phyloP scores from a whole-genome alignment of 2,888 invertebrate genomes.

The Osedax frankpressi region DNA sequence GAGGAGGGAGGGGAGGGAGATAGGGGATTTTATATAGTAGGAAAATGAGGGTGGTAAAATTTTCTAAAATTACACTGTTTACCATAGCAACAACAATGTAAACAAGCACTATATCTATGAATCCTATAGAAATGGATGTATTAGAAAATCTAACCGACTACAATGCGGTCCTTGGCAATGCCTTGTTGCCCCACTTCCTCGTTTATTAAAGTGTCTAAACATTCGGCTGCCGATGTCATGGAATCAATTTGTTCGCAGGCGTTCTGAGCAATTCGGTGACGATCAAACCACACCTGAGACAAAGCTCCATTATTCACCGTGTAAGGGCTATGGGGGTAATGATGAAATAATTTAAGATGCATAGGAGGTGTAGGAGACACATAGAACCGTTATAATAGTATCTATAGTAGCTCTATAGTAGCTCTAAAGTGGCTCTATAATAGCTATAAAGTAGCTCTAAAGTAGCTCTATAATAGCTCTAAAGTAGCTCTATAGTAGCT shows the following conservation, averaged over 20 bases:
- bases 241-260: neutral
- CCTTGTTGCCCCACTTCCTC: neutral
- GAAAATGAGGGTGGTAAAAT: too few species aligned
- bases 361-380: too few species aligned
- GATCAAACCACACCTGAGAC: slow-evolving; percentile 22
- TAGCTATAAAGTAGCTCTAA: neutral
- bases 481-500: too few species aligned
- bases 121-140: too few species aligned
- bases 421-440: neutral
- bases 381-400: neutral
- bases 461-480: too few species aligned
- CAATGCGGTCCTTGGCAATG: neutral
- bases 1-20: neutral
- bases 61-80: too few species aligned
- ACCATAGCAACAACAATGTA: too few species aligned
- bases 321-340: slow-evolving; percentile 19
- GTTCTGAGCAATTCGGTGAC: slow-evolving; percentile 15
- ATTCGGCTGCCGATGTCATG: neutral
- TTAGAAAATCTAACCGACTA: neutral
- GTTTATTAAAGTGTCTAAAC: neutral
- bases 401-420: neutral
- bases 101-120: too few species aligned
- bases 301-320: slow-evolving; percentile 13
- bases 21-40: neutral
- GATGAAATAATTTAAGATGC: too few species aligned